phyloP scores from a whole-genome alignment of 2,797 vertebrate genomes.

The Menidia menidia region DNA sequence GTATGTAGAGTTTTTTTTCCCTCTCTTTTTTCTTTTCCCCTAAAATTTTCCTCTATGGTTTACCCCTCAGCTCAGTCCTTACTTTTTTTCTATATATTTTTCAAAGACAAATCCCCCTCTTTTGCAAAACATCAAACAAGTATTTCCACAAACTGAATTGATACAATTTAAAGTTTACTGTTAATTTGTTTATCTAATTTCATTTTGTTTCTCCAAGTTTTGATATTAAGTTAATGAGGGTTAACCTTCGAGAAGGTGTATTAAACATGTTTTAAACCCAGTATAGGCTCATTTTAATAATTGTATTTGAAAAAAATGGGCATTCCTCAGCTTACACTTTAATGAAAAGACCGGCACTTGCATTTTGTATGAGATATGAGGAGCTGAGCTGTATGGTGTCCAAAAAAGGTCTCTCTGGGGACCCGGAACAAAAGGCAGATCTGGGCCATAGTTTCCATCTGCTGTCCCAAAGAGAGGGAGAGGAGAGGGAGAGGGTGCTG shows the following conservation, averaged over 20 bases:
- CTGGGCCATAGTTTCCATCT: constrained; percentile 99
- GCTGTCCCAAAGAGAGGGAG: constrained; percentile 86
- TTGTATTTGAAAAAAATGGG: constrained; percentile 63
- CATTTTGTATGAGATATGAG: constrained; percentile 97
- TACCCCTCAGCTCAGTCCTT: background rate
- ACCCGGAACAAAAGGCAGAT: constrained; percentile 96
- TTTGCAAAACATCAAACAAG: too few species aligned
- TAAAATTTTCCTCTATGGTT: too few species aligned
- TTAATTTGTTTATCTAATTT: too few species aligned
- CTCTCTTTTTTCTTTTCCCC: background rate
- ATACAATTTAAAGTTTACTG: too few species aligned
- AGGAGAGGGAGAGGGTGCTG: constrained; percentile 50
- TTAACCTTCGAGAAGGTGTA: background rate
- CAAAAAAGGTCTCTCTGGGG: constrained; percentile 89
- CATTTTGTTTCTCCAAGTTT: background rate
- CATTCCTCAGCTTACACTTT: constrained; percentile 75
- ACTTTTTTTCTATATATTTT: too few species aligned
- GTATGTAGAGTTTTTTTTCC: constrained; percentile 13
- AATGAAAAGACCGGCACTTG: constrained; percentile 91
- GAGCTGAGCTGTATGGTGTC: constrained; percentile 77
- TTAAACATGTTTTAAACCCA: constrained; percentile 31
- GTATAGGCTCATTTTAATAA: constrained; percentile 49
- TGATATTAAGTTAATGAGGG: background rate
- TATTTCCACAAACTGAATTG: too few species aligned
- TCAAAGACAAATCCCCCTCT: too few species aligned